Percentiles rank a stretch among this genome's conserved stretches.
Evolutionary conservation across 2,888 invertebrate genomes (phyloP).

Genomic region (Rhamnusium bicolor): DNA sequence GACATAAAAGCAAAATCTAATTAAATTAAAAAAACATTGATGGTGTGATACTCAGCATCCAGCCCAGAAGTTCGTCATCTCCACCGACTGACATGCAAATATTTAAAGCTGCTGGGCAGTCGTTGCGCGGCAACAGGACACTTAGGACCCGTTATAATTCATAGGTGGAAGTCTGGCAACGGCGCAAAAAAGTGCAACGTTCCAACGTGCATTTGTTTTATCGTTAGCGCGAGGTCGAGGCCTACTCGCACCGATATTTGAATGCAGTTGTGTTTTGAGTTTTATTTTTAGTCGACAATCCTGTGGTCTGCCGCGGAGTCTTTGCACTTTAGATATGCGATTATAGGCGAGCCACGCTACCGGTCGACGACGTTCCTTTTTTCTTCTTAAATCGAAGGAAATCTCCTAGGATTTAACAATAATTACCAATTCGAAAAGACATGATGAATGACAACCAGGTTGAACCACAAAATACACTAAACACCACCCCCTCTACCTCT

Average conservation of each 20-base stretch:
- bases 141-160: conserved; percentile 22
- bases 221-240: conserved; percentile 37
- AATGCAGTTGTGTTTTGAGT: conserved; percentile 41
- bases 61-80: not conserved
- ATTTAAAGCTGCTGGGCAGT: not conserved
- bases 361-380: conserved; percentile 15
- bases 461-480: too few relatives aligned
- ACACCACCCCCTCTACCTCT: too few relatives aligned
- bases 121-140: conserved; percentile 16
- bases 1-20: too few relatives aligned
- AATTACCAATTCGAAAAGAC: too few relatives aligned
- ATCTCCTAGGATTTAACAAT: too few relatives aligned
- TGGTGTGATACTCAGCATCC: too few relatives aligned
- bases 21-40: too few relatives aligned
- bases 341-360: conserved; percentile 7
- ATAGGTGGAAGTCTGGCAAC: conserved; percentile 41
- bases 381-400: not conserved
- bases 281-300: conserved; percentile 43
- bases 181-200: conserved; percentile 42
- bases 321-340: conserved; percentile 47
- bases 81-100: conserved; percentile 16
- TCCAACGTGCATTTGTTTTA: conserved; percentile 43
- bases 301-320: conserved; percentile 40
- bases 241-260: conserved; percentile 37
- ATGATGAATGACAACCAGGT: too few relatives aligned